Percentiles rank a stretch among this genome's conserved stretches.
phyloP scores from a whole-genome alignment of 1,140 invertebrate species.

The Muscidifurax raptorellus region DNA sequence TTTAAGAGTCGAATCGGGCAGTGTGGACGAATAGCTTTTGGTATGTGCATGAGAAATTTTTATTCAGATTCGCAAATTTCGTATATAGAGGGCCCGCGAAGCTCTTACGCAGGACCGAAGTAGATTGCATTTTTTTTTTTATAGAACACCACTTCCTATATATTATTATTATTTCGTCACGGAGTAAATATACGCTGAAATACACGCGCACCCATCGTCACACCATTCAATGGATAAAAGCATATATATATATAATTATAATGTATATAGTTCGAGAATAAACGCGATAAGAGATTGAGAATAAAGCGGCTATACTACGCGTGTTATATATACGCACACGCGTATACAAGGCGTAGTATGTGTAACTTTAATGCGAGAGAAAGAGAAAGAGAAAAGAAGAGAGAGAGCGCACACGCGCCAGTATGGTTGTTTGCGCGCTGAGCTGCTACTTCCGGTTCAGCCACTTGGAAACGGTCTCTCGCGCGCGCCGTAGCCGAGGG shows the following conservation, averaged over 20 bases:
- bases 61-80: too few relatives aligned
- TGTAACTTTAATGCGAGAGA: neutral
- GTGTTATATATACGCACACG: too few relatives aligned
- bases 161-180: too few relatives aligned
- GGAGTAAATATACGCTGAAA: too few relatives aligned
- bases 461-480: conserved; percentile 41
- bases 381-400: neutral
- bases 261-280: neutral
- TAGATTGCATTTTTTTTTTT: neutral
- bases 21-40: too few relatives aligned
- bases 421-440: conserved; percentile 40
- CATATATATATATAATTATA: neutral
- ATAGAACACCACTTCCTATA: neutral
- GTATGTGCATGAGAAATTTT: too few relatives aligned
- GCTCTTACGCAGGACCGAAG: neutral
- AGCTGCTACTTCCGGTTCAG: conserved; percentile 46
- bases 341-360: neutral
- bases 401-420: neutral
- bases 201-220: too few relatives aligned
- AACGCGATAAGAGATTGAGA: conserved; percentile 2
- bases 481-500: neutral
- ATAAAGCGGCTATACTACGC: too few relatives aligned
- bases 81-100: too few relatives aligned
- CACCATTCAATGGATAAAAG: too few relatives aligned
- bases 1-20: too few relatives aligned